These are phyloP conservation scores for Caenorhabditis brenneri DNA, from an alignment of 1,140 invertebrate genomes.

Conservation along the genomic window DNA sequence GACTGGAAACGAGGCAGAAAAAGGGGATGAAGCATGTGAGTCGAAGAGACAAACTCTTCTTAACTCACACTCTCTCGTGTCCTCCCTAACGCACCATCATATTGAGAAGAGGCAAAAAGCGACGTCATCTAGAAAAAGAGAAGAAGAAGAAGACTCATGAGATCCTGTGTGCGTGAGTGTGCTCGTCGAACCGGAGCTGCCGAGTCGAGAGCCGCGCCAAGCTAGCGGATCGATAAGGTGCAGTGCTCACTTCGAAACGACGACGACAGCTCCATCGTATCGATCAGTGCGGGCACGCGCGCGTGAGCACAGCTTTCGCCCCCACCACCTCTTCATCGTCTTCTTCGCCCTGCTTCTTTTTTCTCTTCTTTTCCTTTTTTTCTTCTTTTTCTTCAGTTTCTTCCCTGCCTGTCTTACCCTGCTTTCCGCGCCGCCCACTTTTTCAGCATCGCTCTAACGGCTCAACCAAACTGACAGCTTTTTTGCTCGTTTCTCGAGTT, in stretches of 20 bases:
- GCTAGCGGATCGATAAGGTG: conserved; percentile 16
- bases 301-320: conserved; percentile 36
- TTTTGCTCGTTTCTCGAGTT: conserved; percentile 7
- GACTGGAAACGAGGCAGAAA: conserved; percentile 38
- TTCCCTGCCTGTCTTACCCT: not conserved
- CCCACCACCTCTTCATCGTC: conserved; percentile 37
- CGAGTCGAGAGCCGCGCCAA: not conserved
- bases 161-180: conserved; percentile 27
- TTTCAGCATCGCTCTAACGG: conserved; percentile 16
- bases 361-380: not conserved
- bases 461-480: conserved; percentile 27
- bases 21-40: conserved; percentile 21
- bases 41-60: not conserved
- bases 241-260: conserved; percentile 1
- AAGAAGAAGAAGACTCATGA: conserved; percentile 28
- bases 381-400: not conserved
- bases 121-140: conserved; percentile 11
- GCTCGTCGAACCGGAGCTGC: conserved; percentile 2
- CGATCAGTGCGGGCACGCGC: conserved; percentile 28
- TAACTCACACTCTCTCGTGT: not conserved
- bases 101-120: conserved; percentile 13
- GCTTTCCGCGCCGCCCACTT: conserved; percentile 25
- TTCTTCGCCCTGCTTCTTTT: not conserved
- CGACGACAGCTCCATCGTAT: conserved; percentile 25
- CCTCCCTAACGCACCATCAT: not conserved